Evolutionary conservation across 2,797 vertebrate genomes (phyloP).

Genomic region (Cyclura pinguis): DNA sequence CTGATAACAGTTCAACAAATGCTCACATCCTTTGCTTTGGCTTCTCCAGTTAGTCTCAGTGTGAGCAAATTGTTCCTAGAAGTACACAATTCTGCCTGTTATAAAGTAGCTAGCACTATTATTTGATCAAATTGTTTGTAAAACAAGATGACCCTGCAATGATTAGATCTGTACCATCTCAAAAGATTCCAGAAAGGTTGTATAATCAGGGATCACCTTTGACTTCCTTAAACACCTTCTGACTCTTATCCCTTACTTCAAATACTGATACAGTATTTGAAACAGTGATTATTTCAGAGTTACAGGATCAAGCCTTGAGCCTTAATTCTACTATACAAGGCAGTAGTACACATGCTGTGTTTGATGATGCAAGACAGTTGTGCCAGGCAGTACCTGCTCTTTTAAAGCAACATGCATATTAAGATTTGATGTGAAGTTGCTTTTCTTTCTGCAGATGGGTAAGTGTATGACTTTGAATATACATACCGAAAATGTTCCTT

Average conservation of each 20-base stretch:
- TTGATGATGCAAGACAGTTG: background rate
- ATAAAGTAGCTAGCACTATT: constrained; percentile 15
- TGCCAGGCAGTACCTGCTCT: fast-evolving
- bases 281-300: background rate
- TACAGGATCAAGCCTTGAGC: background rate
- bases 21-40: background rate
- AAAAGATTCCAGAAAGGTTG: background rate
- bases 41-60: constrained; percentile 25
- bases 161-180: background rate
- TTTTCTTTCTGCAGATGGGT: background rate
- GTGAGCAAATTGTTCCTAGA: background rate
- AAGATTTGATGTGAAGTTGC: fast-evolving
- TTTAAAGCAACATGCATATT: background rate
- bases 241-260: constrained; percentile 15
- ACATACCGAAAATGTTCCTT: background rate
- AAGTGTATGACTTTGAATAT: constrained; percentile 7
- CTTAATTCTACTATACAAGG: background rate
- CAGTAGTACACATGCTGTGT: background rate
- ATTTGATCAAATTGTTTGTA: constrained; percentile 38
- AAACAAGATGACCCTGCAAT: constrained; percentile 5
- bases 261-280: background rate
- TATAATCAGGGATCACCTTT: background rate
- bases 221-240: constrained; percentile 12
- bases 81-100: constrained; percentile 29
- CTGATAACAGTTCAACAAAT: constrained; percentile 33